Percentiles rank a stretch among this genome's conserved stretches.
Evolutionary conservation across 2,888 invertebrate species (phyloP).

Genomic region (Mythimna impura): DNA sequence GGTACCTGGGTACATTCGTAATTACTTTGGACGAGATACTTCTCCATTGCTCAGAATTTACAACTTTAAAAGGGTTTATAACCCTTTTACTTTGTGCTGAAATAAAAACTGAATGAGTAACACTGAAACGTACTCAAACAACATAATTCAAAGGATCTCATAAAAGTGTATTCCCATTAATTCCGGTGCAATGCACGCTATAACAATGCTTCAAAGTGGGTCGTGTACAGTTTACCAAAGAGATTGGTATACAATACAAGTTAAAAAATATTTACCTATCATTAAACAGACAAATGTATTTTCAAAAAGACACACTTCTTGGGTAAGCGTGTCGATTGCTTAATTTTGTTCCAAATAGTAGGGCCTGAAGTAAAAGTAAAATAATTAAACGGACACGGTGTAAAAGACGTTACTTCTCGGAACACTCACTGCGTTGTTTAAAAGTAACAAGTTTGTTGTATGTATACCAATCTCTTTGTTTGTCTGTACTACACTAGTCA

Average conservation of each 20-base stretch:
- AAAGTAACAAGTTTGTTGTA: not conserved
- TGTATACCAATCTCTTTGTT: not conserved
- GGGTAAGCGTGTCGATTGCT: not conserved
- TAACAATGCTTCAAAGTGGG: constrained; percentile 66
- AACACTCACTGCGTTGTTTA: no score
- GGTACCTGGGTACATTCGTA: not conserved
- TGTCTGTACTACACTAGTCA: constrained; percentile 30
- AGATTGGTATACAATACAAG: not conserved
- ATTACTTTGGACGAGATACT: not conserved
- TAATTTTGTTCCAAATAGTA: not conserved
- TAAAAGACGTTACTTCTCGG: no score
- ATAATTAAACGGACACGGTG: not conserved
- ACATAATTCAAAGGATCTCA: constrained; percentile 55
- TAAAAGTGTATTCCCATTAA: constrained; percentile 62
- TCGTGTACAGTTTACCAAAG: constrained; percentile 42
- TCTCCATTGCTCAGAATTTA: constrained; percentile 19
- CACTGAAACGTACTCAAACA: constrained; percentile 51
- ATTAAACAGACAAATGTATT: not conserved
- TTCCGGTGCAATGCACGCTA: constrained; percentile 67
- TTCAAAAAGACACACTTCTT: not conserved
- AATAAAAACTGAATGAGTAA: constrained; percentile 36
- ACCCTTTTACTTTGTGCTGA: constrained; percentile 41
- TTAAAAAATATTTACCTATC: not conserved
- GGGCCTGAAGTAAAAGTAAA: not conserved
- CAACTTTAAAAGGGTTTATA: constrained; percentile 24